These are phyloP conservation scores for Lithosia quadra DNA, from an alignment of 2,888 invertebrate genomes.

Conservation along the genomic window DNA sequence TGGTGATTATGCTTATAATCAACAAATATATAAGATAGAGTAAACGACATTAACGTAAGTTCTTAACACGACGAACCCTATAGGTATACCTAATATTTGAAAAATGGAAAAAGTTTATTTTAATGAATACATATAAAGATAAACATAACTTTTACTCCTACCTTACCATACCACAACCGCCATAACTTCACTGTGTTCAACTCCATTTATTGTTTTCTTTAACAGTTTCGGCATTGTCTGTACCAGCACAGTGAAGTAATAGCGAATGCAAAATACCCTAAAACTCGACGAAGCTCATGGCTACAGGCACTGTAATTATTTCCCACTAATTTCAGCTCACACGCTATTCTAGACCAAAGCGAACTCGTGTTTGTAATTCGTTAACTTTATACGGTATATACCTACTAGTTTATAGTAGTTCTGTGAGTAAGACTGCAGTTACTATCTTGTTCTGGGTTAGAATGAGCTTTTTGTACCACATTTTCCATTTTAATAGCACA, in stretches of 20 bases:
- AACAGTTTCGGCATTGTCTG: constrained; percentile 4
- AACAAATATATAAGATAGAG: too few species aligned
- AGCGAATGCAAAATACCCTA: constrained; percentile 53
- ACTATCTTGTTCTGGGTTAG: background rate
- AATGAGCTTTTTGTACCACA: background rate
- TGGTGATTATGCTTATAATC: too few species aligned
- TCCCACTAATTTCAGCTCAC: constrained; percentile 57
- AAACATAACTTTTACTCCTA: too few species aligned
- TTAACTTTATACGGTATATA: constrained; percentile 18
- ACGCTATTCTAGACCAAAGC: constrained; percentile 54
- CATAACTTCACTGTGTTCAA: too few species aligned
- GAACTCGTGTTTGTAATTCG: constrained; percentile 49
- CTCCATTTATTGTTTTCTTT: background rate
- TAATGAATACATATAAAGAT: too few species aligned
- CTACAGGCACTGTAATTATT: constrained; percentile 63
- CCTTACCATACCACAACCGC: too few species aligned
- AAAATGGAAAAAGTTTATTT: too few species aligned
- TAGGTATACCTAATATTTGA: too few species aligned
- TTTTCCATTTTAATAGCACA: background rate
- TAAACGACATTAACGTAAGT: too few species aligned
- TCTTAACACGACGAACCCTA: too few species aligned
- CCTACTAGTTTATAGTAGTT: constrained; percentile 4
- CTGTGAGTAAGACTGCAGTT: background rate
- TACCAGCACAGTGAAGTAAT: constrained; percentile 36
- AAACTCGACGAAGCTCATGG: constrained; percentile 45